Evolutionary conservation across 2,888 invertebrate genomes (phyloP).

Genomic region (Ophonus ardosiacus): DNA sequence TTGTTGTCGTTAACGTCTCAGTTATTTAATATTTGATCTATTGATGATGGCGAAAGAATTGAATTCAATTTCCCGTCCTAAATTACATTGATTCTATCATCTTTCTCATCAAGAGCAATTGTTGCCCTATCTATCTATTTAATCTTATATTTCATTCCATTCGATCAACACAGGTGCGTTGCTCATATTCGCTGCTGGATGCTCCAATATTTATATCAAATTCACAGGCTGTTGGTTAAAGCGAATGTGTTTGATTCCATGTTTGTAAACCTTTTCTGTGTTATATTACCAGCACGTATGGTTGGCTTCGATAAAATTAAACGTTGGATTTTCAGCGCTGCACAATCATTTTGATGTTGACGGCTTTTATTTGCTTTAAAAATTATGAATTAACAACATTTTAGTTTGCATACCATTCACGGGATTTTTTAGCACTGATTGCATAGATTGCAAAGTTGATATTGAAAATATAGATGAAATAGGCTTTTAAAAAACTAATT

Average conservation of each 20-base stretch:
- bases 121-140: not conserved
- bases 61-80: not conserved
- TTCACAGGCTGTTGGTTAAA: not conserved
- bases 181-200: not conserved
- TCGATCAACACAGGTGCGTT: not conserved
- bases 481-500: not conserved
- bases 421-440: not conserved
- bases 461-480: not conserved
- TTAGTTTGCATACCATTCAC: not conserved
- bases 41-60: not conserved
- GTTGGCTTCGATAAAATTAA: conserved; percentile 11
- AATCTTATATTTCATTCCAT: not conserved
- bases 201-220: conserved; percentile 1
- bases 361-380: not conserved
- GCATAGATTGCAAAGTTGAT: not conserved
- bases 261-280: not conserved
- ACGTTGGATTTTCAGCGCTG: not conserved
- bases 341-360: not conserved
- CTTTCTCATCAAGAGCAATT: no score
- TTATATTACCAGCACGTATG: not conserved
- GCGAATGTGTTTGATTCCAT: not conserved
- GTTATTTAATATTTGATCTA: no score
- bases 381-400: not conserved
- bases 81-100: not conserved
- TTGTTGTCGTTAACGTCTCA: no score